Base-by-base conservation (phyloP, 2,888 invertebrate genomes). In the Drosophila paracracens region DNA sequence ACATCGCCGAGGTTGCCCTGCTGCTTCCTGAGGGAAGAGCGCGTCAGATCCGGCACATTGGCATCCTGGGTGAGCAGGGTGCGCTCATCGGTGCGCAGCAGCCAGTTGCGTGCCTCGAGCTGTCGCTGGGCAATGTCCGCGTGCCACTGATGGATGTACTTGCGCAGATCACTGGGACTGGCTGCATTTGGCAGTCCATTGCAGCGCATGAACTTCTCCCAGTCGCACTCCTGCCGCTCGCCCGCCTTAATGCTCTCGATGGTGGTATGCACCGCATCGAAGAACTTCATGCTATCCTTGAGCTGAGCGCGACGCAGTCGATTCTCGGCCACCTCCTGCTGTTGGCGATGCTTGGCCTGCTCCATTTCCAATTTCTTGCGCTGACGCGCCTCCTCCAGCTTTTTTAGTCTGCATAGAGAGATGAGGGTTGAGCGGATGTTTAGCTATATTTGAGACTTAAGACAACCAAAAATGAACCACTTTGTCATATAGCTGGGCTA, bases 181-280 rank as follows among this genome's bases (percentile, higher is more conserved):
- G 89, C 91, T 4, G 93, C 91, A 77, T 91, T 92, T 3, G 93
- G 93, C 8, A 93, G 79, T 4, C 93, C 93, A 64, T 93, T 92
- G 85, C 93, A 93, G 7, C 93, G 92, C 93, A 93, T 93, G 62
- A 90, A 93, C 67, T 91, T 92, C 61, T 92, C 92, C 93, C 93
- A 93, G 54, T 93, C 93, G 13, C 81, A 81, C 46, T 91, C 76
- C 52, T 92, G 87, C 5, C 91, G 88, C 25, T 89, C 90, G 3
- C 84, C 84, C 4, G 77, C 81, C 70, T 91, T 91, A 63, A 93
- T 92, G 60, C 77, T 80, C 25, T 91, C 88, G 27, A 92, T 93
- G 65, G 89, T 75, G 13, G 86, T 76, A 4, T 83, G 84, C 4
- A 93, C 90, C 25, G 76, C 70, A 10, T 87, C 86, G 50, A 93